Evolutionary conservation across 2,797 vertebrate genomes (phyloP).

Genomic region (Eremophila alpestris): DNA sequence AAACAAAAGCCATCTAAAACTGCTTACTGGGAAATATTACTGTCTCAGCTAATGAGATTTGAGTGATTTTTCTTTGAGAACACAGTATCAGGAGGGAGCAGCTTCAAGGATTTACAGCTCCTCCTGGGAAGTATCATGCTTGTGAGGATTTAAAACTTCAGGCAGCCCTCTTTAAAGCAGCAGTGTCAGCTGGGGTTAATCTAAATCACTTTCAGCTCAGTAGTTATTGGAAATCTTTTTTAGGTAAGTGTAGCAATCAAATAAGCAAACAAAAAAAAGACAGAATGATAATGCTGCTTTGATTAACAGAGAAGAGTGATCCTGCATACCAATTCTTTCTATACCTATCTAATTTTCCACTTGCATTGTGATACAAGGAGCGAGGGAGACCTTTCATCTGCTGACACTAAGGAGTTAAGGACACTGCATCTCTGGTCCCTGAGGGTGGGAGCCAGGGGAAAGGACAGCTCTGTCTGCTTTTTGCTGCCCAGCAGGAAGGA

Average conservation of each 20-base stretch:
- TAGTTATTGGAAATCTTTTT: slow-evolving; percentile 52
- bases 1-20: background rate
- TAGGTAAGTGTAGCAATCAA: slow-evolving; percentile 56
- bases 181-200: slow-evolving; percentile 1
- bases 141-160: slow-evolving; percentile 38
- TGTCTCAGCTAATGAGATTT: background rate
- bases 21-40: background rate
- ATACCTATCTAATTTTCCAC: background rate
- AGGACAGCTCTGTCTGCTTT: background rate
- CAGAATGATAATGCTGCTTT: slow-evolving; percentile 32
- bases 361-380: background rate
- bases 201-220: slow-evolving; percentile 50
- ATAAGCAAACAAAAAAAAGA: slow-evolving; percentile 50
- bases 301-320: slow-evolving; percentile 22
- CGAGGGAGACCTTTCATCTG: background rate
- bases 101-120: slow-evolving; percentile 33
- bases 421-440: background rate
- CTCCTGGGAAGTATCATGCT: slow-evolving; percentile 5
- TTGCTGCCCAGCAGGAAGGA: background rate
- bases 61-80: slow-evolving; percentile 18
- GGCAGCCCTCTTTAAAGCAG: slow-evolving; percentile 35
- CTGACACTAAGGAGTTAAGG: background rate
- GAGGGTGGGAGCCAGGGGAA: background rate
- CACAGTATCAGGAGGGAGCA: background rate
- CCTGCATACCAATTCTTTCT: slow-evolving; percentile 5